Evolutionary conservation across 2,797 vertebrate genomes (phyloP).

Genomic region (Neopelma chrysocephalum): DNA sequence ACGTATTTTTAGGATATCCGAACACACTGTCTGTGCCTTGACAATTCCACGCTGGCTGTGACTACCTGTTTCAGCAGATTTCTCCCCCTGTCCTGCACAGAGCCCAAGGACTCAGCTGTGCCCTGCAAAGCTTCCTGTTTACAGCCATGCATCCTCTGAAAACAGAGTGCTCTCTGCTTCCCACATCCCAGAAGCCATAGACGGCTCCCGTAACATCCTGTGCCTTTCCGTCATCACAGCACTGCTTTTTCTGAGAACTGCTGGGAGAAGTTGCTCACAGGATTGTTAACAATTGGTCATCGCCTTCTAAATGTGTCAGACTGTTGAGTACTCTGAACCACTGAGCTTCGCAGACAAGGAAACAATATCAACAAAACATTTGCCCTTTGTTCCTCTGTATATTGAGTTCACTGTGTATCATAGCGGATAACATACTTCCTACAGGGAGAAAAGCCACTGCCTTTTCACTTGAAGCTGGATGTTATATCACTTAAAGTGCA

Average conservation of each 20-base stretch:
- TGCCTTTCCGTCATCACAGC: slow-evolving; percentile 61
- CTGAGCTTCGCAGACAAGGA: slow-evolving; percentile 32
- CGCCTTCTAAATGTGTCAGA: slow-evolving; percentile 69
- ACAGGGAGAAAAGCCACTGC: not conserved
- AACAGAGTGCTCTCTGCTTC: slow-evolving; percentile 62
- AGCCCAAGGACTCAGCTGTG: slow-evolving; percentile 25
- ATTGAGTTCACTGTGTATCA: not conserved
- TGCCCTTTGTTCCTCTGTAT: not conserved
- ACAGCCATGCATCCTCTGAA: slow-evolving; percentile 61
- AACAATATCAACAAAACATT: slow-evolving; percentile 50
- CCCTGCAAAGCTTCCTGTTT: slow-evolving; percentile 80
- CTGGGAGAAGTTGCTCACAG: slow-evolving; percentile 66
- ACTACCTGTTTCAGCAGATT: slow-evolving; percentile 3
- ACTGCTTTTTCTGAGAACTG: slow-evolving; percentile 64
- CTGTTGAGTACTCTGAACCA: not conserved
- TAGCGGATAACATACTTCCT: not conserved
- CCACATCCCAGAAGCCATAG: slow-evolving; percentile 72
- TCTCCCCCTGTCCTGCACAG: not conserved
- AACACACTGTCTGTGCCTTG: accelerated
- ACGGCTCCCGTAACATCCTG: slow-evolving; percentile 75
- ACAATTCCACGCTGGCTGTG: not conserved
- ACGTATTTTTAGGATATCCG: not conserved
- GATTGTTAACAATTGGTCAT: slow-evolving; percentile 73
- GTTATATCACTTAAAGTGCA: not conserved
- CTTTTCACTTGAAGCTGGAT: not conserved